phyloP scores from a whole-genome alignment of 2,797 vertebrate species.

The Chaunax sp. region DNA sequence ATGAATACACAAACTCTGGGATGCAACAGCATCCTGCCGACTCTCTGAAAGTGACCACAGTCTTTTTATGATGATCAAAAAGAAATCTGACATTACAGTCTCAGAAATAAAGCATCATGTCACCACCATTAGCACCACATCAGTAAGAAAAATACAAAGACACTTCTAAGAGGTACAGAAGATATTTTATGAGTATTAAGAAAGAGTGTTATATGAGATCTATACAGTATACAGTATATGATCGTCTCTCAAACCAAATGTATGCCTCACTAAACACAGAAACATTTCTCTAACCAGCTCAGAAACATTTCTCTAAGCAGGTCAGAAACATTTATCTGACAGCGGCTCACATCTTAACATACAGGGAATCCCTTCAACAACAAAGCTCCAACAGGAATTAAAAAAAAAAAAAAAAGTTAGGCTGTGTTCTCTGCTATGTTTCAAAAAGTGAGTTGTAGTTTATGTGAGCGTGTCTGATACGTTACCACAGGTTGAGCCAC shows the following conservation, averaged over 20 bases:
- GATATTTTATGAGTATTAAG: too few species aligned
- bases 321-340: background rate
- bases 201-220: too few species aligned
- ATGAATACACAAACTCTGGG: too few species aligned
- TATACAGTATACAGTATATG: too few species aligned
- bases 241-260: too few species aligned
- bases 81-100: background rate
- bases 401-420: background rate
- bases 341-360: background rate
- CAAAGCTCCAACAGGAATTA: background rate
- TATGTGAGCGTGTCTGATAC: conserved; percentile 41
- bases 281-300: background rate
- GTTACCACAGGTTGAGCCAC: conserved; percentile 84
- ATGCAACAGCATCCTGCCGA: too few species aligned
- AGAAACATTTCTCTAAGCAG: background rate
- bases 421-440: background rate
- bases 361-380: background rate
- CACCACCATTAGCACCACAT: too few species aligned
- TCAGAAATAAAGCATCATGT: background rate
- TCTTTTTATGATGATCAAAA: too few species aligned
- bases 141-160: background rate
- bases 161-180: background rate
- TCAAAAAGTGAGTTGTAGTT: background rate
- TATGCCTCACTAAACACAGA: background rate
- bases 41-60: too few species aligned